Conservation (phyloP, 2,888 invertebrate species). For the Pollenia angustigena region DNA sequence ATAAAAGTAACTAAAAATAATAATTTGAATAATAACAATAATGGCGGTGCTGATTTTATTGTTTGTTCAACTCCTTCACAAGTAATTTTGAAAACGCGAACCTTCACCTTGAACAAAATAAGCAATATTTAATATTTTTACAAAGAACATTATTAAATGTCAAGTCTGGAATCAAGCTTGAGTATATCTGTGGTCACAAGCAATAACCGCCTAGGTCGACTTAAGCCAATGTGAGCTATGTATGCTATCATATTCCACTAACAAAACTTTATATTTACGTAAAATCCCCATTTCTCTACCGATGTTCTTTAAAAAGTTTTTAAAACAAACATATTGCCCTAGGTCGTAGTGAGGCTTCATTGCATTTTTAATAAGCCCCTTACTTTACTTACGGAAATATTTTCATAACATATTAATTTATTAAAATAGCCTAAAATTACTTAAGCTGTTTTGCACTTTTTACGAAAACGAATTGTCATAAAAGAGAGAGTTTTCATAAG, state of each 20-base stretch:
- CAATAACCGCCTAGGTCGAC: slow-evolving; percentile 37
- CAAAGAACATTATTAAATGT: slow-evolving; percentile 13
- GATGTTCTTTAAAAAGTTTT: too few species aligned
- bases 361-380: slow-evolving; percentile 46
- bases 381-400: slow-evolving; percentile 42
- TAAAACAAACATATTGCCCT: slow-evolving; percentile 37
- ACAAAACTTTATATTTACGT: slow-evolving; percentile 33
- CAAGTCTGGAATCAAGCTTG: slow-evolving; percentile 16
- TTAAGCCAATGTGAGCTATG: slow-evolving; percentile 16
- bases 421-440: slow-evolving; percentile 33
- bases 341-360: slow-evolving; percentile 28
- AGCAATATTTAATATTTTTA: slow-evolving; percentile 26
- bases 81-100: background rate
- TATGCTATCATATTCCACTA: slow-evolving; percentile 21
- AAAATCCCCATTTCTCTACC: slow-evolving; percentile 31
- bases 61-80: slow-evolving; percentile 26
- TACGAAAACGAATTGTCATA: slow-evolving; percentile 37
- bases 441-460: slow-evolving; percentile 44
- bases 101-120: slow-evolving; percentile 29
- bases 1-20: slow-evolving; percentile 55
- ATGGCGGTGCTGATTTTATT: slow-evolving; percentile 53
- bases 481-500: slow-evolving; percentile 45
- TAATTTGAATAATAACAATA: slow-evolving; percentile 47
- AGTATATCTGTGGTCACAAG: background rate
- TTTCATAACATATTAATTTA: slow-evolving; percentile 49